phyloP scores from a whole-genome alignment of 2,113 vertebrate species.

The Equus przewalskii region DNA sequence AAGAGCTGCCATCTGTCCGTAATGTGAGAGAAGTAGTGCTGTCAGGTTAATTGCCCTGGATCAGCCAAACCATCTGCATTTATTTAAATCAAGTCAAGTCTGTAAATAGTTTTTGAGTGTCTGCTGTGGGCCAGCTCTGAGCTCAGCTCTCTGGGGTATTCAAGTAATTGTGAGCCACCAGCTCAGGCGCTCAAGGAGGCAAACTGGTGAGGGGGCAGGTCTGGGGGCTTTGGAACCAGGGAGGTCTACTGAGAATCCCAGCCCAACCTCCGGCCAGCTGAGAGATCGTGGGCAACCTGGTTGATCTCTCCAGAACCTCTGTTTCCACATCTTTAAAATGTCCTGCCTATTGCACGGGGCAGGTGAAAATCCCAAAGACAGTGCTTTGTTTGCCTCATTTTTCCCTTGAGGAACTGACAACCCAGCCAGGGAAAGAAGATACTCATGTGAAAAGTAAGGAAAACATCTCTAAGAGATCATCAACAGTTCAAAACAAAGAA shows the following conservation, averaged over 20 bases:
- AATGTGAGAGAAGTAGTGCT: constrained; percentile 10
- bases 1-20: constrained; percentile 51
- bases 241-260: not conserved
- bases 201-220: not conserved
- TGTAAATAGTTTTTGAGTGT: not conserved
- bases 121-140: constrained; percentile 18
- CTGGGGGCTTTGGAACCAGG: not conserved
- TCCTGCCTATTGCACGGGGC: not conserved
- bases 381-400: not conserved
- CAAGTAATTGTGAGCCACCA: not conserved
- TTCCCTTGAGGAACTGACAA: not conserved
- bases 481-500: not conserved
- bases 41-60: not conserved
- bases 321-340: not conserved
- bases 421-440: not conserved
- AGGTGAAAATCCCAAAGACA: not conserved
- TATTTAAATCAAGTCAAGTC: constrained; percentile 49
- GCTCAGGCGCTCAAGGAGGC: not conserved
- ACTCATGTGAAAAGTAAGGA: not conserved
- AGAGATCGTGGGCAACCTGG: not conserved
- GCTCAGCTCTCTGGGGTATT: not conserved
- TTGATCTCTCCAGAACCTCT: not conserved
- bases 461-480: not conserved
- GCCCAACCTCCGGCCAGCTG: not conserved
- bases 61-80: constrained; percentile 45